Conservation (phyloP, 2,797 vertebrate species). For the Tenualosa ilisha region DNA sequence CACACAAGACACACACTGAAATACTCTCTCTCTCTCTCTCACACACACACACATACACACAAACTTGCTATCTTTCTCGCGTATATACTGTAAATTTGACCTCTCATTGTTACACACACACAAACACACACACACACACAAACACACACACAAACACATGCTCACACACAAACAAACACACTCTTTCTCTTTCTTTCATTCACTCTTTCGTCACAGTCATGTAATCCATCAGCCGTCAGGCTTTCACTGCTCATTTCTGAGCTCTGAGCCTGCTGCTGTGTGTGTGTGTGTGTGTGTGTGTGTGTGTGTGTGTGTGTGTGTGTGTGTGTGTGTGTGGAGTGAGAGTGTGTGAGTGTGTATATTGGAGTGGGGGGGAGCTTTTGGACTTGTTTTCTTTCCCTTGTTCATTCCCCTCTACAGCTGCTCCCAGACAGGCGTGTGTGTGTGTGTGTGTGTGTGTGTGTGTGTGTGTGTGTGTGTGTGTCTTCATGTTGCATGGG, state of each 20-base stretch:
- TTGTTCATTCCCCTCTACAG: slow-evolving; percentile 15
- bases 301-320: no score
- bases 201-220: slow-evolving; percentile 29
- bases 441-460: slow-evolving; percentile 12
- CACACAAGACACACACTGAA: not conserved
- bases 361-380: not conserved
- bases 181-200: slow-evolving; percentile 39
- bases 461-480: not conserved
- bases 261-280: not conserved
- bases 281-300: not conserved
- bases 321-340: no score
- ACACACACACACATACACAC: not conserved
- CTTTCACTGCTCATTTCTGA: slow-evolving; percentile 16
- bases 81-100: no score
- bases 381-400: not conserved
- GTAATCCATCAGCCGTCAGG: slow-evolving; percentile 15
- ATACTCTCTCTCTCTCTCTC: no score
- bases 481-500: not conserved
- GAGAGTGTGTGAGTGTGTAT: no score
- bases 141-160: not conserved
- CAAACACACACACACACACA: not conserved
- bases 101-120: not conserved
- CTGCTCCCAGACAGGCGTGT: not conserved
- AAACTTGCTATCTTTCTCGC: not conserved
- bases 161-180: not conserved